A percentile compares a stretch with the other conserved stretches of the same genome.
Evolutionary conservation across 2,113 vertebrate genomes (phyloP).

Genomic region (Malurus cyaneus): DNA sequence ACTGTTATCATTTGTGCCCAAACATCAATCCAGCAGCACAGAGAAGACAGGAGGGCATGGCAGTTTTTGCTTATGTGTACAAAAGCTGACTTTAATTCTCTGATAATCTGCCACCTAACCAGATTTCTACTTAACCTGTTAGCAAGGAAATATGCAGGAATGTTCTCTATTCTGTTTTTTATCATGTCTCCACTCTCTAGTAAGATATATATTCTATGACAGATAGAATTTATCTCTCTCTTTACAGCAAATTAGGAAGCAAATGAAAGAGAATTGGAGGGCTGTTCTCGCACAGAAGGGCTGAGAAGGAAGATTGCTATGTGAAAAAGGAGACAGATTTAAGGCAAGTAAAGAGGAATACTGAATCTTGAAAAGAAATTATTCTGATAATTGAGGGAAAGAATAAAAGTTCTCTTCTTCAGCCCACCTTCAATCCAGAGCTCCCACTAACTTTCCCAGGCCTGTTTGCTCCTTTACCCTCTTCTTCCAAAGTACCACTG

Average conservation of each 20-base stretch:
- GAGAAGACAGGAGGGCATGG: not conserved
- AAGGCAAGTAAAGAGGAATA: not conserved
- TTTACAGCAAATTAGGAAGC: not conserved
- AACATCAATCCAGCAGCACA: not conserved
- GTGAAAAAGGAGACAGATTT: not conserved
- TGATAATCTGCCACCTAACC: not conserved
- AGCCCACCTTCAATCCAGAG: not conserved
- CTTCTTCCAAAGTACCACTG: not conserved
- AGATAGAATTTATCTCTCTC: not conserved
- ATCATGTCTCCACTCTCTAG: not conserved
- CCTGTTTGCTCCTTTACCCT: not conserved
- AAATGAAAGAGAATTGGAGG: not conserved
- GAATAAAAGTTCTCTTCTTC: not conserved
- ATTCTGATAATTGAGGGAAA: not conserved
- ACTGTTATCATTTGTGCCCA: not conserved
- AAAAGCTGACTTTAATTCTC: not conserved
- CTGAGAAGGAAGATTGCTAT: not conserved
- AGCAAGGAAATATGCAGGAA: not conserved
- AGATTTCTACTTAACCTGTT: not conserved
- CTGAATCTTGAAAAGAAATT: not conserved
- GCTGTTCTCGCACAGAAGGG: not conserved
- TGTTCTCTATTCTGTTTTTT: not conserved
- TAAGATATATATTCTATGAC: too few relatives aligned
- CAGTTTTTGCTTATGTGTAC: not conserved
- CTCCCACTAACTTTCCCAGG: not conserved